Conservation (phyloP, 2,797 vertebrate genomes). For the Pangasius krempfi region DNA sequence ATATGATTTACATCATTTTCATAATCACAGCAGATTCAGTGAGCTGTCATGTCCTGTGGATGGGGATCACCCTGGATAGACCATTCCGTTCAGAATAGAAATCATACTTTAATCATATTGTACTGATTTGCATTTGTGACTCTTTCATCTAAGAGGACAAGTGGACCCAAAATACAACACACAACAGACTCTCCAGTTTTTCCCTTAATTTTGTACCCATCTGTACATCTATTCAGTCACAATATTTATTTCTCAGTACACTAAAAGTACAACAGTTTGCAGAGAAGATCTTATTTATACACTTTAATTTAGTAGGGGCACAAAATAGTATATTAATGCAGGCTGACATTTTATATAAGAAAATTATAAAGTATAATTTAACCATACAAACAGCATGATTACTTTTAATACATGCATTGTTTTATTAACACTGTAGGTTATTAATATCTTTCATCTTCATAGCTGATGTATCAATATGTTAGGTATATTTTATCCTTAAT, state of each 20-base stretch:
- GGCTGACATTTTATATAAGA: neutral
- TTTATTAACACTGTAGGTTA: neutral
- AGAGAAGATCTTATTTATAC: neutral
- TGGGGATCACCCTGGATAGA: neutral
- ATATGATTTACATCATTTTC: neutral
- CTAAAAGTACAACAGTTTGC: neutral
- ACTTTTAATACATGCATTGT: neutral
- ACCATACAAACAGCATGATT: neutral
- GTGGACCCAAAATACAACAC: neutral
- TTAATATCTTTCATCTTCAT: conserved; percentile 32
- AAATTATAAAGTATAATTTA: neutral
- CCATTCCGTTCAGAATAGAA: neutral
- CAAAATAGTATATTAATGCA: neutral
- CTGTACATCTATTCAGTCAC: neutral
- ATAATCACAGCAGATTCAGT: neutral
- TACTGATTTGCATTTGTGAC: neutral
- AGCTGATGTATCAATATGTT: neutral
- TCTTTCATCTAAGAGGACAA: neutral
- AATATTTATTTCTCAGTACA: neutral
- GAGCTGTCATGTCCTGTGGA: neutral
- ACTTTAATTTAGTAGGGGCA: neutral
- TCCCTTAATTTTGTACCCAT: neutral
- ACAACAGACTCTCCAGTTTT: neutral
- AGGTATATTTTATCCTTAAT: conserved; percentile 22
- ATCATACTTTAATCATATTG: neutral